These are phyloP conservation scores for Hetaerina americana DNA, from an alignment of 1,140 invertebrate genomes.

Conservation along the genomic window DNA sequence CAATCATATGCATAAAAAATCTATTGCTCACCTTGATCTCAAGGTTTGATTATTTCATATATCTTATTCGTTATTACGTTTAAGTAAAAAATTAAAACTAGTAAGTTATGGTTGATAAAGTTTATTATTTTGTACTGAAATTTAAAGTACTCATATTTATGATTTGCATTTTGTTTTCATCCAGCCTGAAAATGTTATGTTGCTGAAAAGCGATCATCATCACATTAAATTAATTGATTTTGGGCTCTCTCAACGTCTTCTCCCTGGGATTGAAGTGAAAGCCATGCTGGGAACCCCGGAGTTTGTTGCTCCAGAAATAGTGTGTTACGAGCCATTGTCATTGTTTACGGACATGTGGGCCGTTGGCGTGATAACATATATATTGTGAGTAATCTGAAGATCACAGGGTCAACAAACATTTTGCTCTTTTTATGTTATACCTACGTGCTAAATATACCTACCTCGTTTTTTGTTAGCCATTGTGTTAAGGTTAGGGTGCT, in stretches of 20 bases:
- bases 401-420: too few relatives aligned
- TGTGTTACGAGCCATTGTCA: conserved; percentile 53
- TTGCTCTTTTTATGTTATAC: too few relatives aligned
- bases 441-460: too few relatives aligned
- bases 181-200: conserved; percentile 51
- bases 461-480: too few relatives aligned
- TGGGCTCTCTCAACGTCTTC: conserved; percentile 44
- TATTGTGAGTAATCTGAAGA: conserved; percentile 35
- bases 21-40: conserved; percentile 55
- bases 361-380: conserved; percentile 52
- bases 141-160: too few relatives aligned
- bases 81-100: too few relatives aligned
- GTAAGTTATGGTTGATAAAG: too few relatives aligned
- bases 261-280: conserved; percentile 36
- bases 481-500: too few relatives aligned
- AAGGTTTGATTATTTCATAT: too few relatives aligned
- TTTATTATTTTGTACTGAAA: too few relatives aligned
- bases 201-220: conserved; percentile 27
- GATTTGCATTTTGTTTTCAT: conserved; percentile 22
- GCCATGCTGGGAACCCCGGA: conserved; percentile 45
- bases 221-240: conserved; percentile 51
- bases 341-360: conserved; percentile 56
- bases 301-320: conserved; percentile 49
- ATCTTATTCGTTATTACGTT: too few relatives aligned
- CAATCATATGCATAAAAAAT: conserved; percentile 49